Base-by-base conservation (phyloP, 1,140 invertebrate species). In the Caenorhabditis latens region DNA sequence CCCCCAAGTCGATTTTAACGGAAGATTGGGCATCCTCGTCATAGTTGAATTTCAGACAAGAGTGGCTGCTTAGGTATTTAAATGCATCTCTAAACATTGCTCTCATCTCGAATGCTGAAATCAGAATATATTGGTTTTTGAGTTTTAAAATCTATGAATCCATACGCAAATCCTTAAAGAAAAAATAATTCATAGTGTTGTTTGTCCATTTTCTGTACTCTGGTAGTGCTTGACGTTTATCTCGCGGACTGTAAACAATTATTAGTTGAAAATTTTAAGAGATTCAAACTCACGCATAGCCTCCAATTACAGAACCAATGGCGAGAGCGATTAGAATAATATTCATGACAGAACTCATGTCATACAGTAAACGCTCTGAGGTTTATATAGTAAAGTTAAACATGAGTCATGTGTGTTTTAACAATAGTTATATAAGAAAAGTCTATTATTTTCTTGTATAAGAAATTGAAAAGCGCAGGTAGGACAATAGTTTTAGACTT, bases 71-170 rank as follows among this genome's bases (percentile, higher is more conserved):
- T 4, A 75, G 42, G 19, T 75, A 75, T 19, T 46, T 19, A 9
- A 75, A 46, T n/a, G 67, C 67, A n/a, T 75, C 67, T 75, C 67
- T 11, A 3, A 75, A 75, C 67, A 75, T 75, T 6, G 67, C 67
- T 48, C 9, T 13, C 67, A 75, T 75, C n/a, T 75, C 67, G 16
- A 46, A 19, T 16, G 67, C 67, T 75, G 16, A 43, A 75, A 48
- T 32, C 32, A 32, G 32, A 32, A 0, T 32, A 1, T 32, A 32
- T 32, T 1, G 40, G 11, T 8, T 58, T 19, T 58, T 9, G n/a
- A n/a, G 16, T n/a, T 58, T 5, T 58, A 0, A n/a, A 58, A 0
- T 21, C 21, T 58, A 2, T 9, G 2, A 32, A 32, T 32, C 57
- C 8, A n/a, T 58, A 58, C 57, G 57, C 8, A 58, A 21, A 58